Conservation (phyloP, 2,888 invertebrate species). For the Schizaphis graminum region DNA sequence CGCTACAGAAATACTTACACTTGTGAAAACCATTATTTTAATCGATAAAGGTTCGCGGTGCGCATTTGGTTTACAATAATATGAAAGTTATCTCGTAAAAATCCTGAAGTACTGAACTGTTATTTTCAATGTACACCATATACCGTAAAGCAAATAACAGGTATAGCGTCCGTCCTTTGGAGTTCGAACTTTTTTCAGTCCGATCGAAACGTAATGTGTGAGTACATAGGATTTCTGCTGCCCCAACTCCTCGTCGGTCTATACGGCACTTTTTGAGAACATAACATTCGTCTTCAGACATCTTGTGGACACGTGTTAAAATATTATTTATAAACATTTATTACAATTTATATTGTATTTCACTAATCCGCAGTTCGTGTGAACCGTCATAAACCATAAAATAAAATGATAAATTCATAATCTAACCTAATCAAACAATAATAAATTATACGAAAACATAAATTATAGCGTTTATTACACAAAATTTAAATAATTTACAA, state of each 20-base stretch:
- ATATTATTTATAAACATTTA: neutral
- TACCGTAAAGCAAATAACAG: neutral
- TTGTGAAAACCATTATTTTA: neutral
- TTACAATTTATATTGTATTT: neutral
- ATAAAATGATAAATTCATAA: neutral
- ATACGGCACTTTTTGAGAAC: neutral
- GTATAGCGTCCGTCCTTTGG: neutral
- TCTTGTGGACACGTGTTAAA: neutral
- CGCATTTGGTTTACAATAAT: neutral
- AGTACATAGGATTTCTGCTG: neutral
- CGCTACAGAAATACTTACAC: neutral
- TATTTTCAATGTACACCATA: neutral
- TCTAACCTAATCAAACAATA: neutral
- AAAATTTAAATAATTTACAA: neutral
- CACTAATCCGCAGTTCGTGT: neutral
- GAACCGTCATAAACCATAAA: neutral
- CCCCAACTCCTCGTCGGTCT: neutral
- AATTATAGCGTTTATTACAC: neutral
- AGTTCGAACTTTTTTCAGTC: neutral
- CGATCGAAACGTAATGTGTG: neutral
- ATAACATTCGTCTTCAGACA: neutral
- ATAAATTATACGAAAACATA: neutral
- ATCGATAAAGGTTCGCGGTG: neutral
- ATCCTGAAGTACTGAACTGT: neutral
- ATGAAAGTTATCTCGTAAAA: neutral